Conservation (phyloP, 2,888 invertebrate species). For the Blastobasis lacticolella region DNA sequence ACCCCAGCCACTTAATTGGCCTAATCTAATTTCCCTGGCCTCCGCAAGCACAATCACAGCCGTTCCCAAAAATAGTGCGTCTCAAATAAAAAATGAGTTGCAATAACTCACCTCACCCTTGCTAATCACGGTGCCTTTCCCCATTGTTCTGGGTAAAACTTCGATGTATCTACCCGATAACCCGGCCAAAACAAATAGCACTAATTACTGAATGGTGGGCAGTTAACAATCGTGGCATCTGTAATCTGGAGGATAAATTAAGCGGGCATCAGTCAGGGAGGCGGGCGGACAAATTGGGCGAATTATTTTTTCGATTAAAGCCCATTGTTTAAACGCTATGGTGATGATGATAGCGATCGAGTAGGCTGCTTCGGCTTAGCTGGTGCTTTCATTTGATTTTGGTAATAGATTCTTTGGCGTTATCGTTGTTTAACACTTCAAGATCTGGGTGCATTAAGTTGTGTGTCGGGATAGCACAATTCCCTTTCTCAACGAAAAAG, state of each 20-base stretch:
- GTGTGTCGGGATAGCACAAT: too few species aligned
- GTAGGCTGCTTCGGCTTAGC: too few species aligned
- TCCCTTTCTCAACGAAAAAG: too few species aligned
- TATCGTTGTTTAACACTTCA: too few species aligned
- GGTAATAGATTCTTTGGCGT: too few species aligned
- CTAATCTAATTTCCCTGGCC: too few species aligned
- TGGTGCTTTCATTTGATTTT: too few species aligned
- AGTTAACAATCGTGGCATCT: slow-evolving; percentile 50
- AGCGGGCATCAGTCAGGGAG: slow-evolving; percentile 41
- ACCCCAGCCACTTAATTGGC: too few species aligned
- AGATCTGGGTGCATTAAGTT: too few species aligned
- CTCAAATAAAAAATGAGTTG: slow-evolving; percentile 18
- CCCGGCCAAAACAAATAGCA: slow-evolving; percentile 62
- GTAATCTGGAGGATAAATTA: slow-evolving; percentile 63
- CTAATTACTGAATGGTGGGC: slow-evolving; percentile 55
- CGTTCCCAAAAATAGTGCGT: background rate
- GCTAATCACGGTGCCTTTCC: slow-evolving; percentile 49
- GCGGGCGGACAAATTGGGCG: slow-evolving; percentile 53
- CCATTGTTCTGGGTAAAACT: slow-evolving; percentile 51
- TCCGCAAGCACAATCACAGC: too few species aligned
- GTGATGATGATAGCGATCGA: too few species aligned
- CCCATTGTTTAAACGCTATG: slow-evolving; percentile 54
- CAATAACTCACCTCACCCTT: slow-evolving; percentile 33
- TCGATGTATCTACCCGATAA: slow-evolving; percentile 45
- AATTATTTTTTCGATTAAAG: slow-evolving; percentile 70